These are phyloP conservation scores for Cataglyphis rosenhaueri DNA, from an alignment of 2,888 invertebrate genomes.

Conservation along the genomic window DNA sequence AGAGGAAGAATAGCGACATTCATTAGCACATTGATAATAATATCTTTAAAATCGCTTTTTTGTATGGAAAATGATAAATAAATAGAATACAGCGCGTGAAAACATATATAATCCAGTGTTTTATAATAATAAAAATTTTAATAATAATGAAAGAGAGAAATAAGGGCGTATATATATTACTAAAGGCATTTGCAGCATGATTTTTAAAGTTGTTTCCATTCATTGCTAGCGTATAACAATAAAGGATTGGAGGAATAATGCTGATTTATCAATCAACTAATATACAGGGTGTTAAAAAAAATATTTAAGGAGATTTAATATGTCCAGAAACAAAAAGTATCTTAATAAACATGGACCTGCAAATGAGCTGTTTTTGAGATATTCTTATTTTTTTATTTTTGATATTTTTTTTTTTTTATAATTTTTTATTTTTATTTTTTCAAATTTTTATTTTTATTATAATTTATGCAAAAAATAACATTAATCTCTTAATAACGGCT, in stretches of 20 bases:
- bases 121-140: slow-evolving; percentile 12
- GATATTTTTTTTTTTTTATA: too few relatives aligned
- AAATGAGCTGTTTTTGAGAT: too few relatives aligned
- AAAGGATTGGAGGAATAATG: neutral
- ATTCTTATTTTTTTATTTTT: too few relatives aligned
- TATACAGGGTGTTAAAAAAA: neutral
- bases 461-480: too few relatives aligned
- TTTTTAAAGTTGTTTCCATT: slow-evolving; percentile 8
- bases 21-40: slow-evolving; percentile 16
- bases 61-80: slow-evolving; percentile 1
- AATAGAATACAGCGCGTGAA: neutral
- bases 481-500: too few relatives aligned
- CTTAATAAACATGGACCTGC: too few relatives aligned
- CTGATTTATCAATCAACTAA: neutral
- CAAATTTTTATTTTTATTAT: too few relatives aligned
- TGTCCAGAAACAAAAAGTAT: too few relatives aligned
- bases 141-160: neutral
- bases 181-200: neutral
- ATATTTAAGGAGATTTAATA: too few relatives aligned
- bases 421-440: too few relatives aligned
- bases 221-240: neutral
- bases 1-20: slow-evolving; percentile 12
- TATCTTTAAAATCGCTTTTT: neutral
- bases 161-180: neutral
- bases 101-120: neutral